Percentiles rank a stretch among this genome's conserved stretches.
phyloP scores from a whole-genome alignment of 2,888 invertebrate genomes.

The Tillus elongatus region DNA sequence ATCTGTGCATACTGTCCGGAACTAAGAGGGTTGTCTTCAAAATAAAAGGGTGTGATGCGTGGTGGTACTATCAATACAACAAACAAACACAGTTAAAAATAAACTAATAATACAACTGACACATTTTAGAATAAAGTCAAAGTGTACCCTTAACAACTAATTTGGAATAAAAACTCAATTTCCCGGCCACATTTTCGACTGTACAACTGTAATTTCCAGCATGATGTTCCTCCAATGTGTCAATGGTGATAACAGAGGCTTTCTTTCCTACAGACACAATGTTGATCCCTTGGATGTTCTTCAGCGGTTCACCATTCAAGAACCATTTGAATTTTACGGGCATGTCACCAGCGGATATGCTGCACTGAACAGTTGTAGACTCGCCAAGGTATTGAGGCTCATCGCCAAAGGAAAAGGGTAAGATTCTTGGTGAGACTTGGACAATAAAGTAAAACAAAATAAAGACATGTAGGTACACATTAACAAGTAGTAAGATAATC shows the following conservation, averaged over 20 bases:
- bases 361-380: conserved; percentile 46
- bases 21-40: conserved; percentile 53
- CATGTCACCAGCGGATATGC: conserved; percentile 61
- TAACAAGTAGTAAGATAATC: conserved; percentile 58
- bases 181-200: conserved; percentile 46
- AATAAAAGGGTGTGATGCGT: conserved; percentile 42
- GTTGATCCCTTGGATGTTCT: conserved; percentile 40
- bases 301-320: conserved; percentile 51
- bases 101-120: conserved; percentile 26
- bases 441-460: background rate
- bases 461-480: conserved; percentile 47
- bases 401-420: conserved; percentile 67
- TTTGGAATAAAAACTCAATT: conserved; percentile 42
- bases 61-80: conserved; percentile 50
- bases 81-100: conserved; percentile 5
- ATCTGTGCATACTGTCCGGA: conserved; percentile 55
- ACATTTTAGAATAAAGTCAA: too few species aligned
- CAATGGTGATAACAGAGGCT: conserved; percentile 55
- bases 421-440: conserved; percentile 70
- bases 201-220: conserved; percentile 49
- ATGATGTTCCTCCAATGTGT: conserved; percentile 45
- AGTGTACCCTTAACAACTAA: conserved; percentile 48
- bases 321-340: conserved; percentile 68
- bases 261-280: conserved; percentile 56
- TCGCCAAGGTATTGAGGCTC: conserved; percentile 49